These are phyloP conservation scores for Rhamphomyia laevipes DNA, from an alignment of 2,888 invertebrate genomes.

Conservation along the genomic window DNA sequence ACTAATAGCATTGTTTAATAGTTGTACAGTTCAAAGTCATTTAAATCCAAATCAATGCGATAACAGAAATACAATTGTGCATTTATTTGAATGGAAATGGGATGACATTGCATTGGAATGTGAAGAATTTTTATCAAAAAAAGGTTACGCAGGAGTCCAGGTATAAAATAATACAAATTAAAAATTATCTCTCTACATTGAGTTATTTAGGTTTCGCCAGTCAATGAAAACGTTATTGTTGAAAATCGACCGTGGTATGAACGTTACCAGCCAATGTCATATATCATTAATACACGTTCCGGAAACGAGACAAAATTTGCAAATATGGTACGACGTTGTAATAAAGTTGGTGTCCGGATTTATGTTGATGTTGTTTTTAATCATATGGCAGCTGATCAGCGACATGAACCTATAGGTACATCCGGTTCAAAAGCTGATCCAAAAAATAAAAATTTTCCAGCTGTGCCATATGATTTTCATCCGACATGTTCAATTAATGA, in stretches of 20 bases:
- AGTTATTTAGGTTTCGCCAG: conserved; percentile 55
- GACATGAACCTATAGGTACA: conserved; percentile 38
- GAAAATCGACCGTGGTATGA: conserved; percentile 67
- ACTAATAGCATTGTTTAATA: too few species aligned
- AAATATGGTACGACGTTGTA: conserved; percentile 65
- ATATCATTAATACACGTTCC: conserved; percentile 56
- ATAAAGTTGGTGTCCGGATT: conserved; percentile 62
- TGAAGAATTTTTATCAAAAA: conserved; percentile 60
- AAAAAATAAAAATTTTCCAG: conserved; percentile 42
- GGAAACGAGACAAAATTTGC: conserved; percentile 57
- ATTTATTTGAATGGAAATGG: conserved; percentile 77
- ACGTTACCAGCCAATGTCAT: conserved; percentile 73
- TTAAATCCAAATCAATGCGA: conserved; percentile 29
- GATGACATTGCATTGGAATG: conserved; percentile 69
- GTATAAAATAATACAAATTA: conserved; percentile 32
- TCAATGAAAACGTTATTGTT: conserved; percentile 54
- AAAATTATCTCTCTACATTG: too few species aligned
- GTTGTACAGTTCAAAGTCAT: conserved; percentile 13
- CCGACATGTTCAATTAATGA: conserved; percentile 50
- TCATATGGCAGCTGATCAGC: conserved; percentile 55
- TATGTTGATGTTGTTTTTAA: conserved; percentile 72
- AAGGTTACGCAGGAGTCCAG: conserved; percentile 64
- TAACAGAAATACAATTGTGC: conserved; percentile 56
- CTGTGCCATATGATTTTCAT: conserved; percentile 70
- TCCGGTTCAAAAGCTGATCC: conserved; percentile 47